These are phyloP conservation scores for Zoanthus gigantus DNA, from an alignment of 92 coral and sea anemone species.

Conservation along the genomic window DNA sequence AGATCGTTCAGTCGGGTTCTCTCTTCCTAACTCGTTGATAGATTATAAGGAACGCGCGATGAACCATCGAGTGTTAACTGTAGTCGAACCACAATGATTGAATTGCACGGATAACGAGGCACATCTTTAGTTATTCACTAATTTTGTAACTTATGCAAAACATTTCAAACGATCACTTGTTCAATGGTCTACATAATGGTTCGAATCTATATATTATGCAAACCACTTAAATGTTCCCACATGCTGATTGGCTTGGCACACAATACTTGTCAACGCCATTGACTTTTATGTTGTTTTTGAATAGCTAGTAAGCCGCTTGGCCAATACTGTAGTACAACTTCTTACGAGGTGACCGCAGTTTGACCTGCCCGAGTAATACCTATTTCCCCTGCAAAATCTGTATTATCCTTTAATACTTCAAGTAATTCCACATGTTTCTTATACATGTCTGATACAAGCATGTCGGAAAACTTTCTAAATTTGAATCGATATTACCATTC, in stretches of 20 bases:
- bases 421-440: conserved; percentile 32
- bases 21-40: conserved; percentile 15
- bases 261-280: conserved; percentile 39
- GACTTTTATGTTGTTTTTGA: background rate
- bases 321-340: background rate
- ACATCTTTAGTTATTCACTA: conserved; percentile 45
- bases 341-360: background rate
- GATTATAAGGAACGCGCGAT: conserved; percentile 19
- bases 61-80: conserved; percentile 31
- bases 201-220: conserved; percentile 6
- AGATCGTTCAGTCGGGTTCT: conserved; percentile 13
- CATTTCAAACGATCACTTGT: conserved; percentile 22
- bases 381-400: background rate
- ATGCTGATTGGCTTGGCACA: conserved; percentile 21
- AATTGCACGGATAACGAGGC: conserved; percentile 18
- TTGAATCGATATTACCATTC: background rate
- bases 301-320: background rate
- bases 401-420: conserved; percentile 34
- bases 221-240: background rate
- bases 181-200: conserved; percentile 12
- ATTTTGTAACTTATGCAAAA: conserved; percentile 30
- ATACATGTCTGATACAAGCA: background rate
- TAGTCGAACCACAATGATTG: conserved; percentile 9
- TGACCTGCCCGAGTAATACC: background rate
- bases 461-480: background rate